These are phyloP conservation scores for Tryphoninae sp. DNA, from an alignment of 2,888 invertebrate species.

Conservation along the genomic window DNA sequence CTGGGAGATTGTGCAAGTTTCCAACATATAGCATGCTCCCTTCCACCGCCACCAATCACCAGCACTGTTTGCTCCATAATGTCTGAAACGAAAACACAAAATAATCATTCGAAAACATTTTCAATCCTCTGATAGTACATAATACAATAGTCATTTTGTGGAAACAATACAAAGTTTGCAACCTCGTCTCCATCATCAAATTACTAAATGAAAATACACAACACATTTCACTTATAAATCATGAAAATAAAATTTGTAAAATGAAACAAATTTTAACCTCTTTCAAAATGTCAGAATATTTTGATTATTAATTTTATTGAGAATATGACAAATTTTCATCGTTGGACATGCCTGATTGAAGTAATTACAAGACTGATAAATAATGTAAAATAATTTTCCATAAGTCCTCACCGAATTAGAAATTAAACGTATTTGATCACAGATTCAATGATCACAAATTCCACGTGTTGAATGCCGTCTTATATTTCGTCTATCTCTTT, in stretches of 20 bases:
- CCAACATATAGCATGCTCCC: slow-evolving; percentile 98
- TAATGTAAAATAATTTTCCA: not conserved
- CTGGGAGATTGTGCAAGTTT: slow-evolving; percentile 91
- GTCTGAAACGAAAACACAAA: slow-evolving; percentile 48
- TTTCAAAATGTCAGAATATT: not conserved
- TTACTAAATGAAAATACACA: not conserved
- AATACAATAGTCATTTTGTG: not conserved
- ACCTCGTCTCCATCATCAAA: not conserved
- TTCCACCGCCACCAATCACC: slow-evolving; percentile 95
- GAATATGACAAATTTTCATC: not conserved
- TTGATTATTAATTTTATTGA: not conserved
- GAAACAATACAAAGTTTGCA: not conserved
- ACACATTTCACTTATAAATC: not conserved
- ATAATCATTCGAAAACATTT: not conserved
- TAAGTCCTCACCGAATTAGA: slow-evolving; percentile 12
- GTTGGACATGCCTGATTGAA: not conserved
- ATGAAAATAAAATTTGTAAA: not conserved
- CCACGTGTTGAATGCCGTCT: slow-evolving; percentile 32
- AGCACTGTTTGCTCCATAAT: slow-evolving; percentile 84
- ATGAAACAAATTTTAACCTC: slow-evolving; percentile 7
- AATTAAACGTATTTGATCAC: not conserved
- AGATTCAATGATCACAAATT: not conserved
- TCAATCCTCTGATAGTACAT: not conserved
- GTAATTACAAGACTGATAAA: not conserved
- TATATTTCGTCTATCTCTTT: slow-evolving; percentile 1